These are phyloP conservation scores for Cavia aperea DNA, from an alignment of 2,113 vertebrate species.

Conservation along the genomic window DNA sequence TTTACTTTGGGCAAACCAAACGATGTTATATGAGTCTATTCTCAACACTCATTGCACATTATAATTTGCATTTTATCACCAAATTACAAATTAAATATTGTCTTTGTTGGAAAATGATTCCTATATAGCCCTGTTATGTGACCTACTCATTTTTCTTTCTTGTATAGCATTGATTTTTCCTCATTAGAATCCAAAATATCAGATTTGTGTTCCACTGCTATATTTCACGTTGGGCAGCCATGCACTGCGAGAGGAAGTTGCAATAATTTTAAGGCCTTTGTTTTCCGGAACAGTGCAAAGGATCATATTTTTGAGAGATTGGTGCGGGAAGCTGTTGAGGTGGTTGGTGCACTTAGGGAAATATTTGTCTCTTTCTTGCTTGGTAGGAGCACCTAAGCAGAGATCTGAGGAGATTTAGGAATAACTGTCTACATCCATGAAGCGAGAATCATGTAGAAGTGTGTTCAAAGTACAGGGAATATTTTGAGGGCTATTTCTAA, in stretches of 20 bases:
- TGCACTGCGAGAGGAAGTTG: background rate
- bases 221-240: background rate
- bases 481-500: background rate
- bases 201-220: background rate
- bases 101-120: constrained; percentile 15
- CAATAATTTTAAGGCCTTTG: background rate
- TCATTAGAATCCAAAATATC: constrained; percentile 1
- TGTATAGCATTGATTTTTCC: background rate
- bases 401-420: background rate
- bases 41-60: background rate
- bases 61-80: constrained; percentile 47
- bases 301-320: background rate
- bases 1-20: constrained; percentile 47
- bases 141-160: background rate
- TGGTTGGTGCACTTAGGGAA: accelerated
- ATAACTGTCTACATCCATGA: accelerated
- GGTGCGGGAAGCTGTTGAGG: accelerated
- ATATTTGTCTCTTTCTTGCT: background rate
- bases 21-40: constrained; percentile 4
- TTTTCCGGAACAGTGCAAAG: background rate
- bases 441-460: background rate
- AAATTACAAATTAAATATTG: constrained; percentile 45
- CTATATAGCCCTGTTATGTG: background rate
- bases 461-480: background rate
- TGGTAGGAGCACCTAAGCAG: background rate